phyloP scores from a whole-genome alignment of 1,140 invertebrate species.

The Camponotus floridanus region DNA sequence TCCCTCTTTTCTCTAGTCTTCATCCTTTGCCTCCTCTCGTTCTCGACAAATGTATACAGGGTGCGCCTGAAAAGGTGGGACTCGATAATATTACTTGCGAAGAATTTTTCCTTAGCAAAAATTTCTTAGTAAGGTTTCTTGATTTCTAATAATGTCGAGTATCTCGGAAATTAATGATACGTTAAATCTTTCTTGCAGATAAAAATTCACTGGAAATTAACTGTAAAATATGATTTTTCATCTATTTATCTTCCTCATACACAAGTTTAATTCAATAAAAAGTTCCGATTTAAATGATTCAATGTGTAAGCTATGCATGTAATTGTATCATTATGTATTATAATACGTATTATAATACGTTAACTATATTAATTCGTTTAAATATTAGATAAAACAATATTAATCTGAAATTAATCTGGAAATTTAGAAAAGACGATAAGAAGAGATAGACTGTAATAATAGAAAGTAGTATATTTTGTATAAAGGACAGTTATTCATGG shows the following conservation, averaged over 20 bases:
- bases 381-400: background rate
- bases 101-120: conserved; percentile 27
- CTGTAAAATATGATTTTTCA: background rate
- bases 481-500: background rate
- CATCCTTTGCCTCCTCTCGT: background rate
- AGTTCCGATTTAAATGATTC: conserved; percentile 11
- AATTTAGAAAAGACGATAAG: background rate
- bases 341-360: background rate
- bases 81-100: conserved; percentile 41
- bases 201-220: background rate
- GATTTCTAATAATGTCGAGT: background rate
- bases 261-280: conserved; percentile 12
- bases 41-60: conserved; percentile 48
- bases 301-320: background rate
- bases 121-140: background rate
- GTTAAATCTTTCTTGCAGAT: background rate
- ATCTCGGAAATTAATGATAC: conserved; percentile 12
- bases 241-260: conserved; percentile 4
- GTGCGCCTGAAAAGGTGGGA: conserved; percentile 52
- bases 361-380: background rate
- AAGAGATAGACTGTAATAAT: background rate
- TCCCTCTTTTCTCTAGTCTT: conserved; percentile 1
- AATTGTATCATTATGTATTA: background rate
- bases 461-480: background rate
- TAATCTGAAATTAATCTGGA: background rate